phyloP scores from a whole-genome alignment of 2,888 invertebrate species.

The Ophion costatus region DNA sequence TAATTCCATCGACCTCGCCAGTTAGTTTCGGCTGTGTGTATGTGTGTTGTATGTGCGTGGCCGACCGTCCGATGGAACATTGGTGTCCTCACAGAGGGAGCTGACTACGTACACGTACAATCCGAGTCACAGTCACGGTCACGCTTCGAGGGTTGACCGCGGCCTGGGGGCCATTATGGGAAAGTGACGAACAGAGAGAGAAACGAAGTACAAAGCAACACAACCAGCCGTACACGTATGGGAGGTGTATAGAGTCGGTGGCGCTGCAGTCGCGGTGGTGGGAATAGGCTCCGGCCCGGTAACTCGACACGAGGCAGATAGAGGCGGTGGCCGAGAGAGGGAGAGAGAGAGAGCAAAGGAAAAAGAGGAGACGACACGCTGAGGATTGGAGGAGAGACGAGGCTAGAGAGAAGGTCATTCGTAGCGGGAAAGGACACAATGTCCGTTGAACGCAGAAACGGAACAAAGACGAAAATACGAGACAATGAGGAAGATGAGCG shows the following conservation, averaged over 20 bases:
- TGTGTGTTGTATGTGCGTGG: background rate
- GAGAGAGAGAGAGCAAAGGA: background rate
- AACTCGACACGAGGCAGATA: slow-evolving; percentile 42
- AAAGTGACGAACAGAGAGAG: slow-evolving; percentile 34
- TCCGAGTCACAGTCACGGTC: slow-evolving; percentile 81
- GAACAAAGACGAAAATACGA: slow-evolving; percentile 35
- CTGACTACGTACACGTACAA: background rate
- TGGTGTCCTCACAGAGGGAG: background rate
- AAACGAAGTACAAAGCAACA: slow-evolving; percentile 1
- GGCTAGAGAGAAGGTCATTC: slow-evolving; percentile 51
- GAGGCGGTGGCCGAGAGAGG: slow-evolving; percentile 35
- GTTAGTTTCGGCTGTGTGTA: slow-evolving; percentile 8
- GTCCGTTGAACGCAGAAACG: slow-evolving; percentile 24
- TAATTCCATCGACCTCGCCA: slow-evolving; percentile 44
- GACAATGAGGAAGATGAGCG: slow-evolving; percentile 34
- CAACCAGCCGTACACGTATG: too few species aligned
- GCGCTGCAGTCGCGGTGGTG: slow-evolving; percentile 58
- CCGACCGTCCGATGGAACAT: slow-evolving; percentile 7
- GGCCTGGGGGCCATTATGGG: slow-evolving; percentile 63
- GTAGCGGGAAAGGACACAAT: slow-evolving; percentile 16
- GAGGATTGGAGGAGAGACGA: slow-evolving; percentile 26
- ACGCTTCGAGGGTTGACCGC: slow-evolving; percentile 78
- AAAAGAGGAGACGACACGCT: background rate
- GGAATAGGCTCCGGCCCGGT: slow-evolving; percentile 27
- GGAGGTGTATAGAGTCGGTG: background rate